Percentiles rank a stretch among this genome's conserved stretches.
Evolutionary conservation across 2,113 vertebrate genomes (phyloP).

Genomic region (Tenebrosternarchus preto): DNA sequence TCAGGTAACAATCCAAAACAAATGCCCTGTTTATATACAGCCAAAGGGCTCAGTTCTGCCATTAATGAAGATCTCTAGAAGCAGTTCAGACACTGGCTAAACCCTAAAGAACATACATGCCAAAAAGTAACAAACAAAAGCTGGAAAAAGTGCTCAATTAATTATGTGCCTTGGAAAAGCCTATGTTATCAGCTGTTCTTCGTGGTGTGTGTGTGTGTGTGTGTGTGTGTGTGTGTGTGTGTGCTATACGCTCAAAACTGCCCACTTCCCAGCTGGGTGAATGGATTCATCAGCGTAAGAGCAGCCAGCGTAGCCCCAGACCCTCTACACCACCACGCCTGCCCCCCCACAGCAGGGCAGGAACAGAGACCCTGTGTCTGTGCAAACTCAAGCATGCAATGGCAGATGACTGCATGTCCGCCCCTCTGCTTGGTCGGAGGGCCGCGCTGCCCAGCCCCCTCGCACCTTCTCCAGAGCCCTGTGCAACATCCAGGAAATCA

Average conservation of each 20-base stretch:
- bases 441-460: conserved; percentile 58
- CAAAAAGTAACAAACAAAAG: background rate
- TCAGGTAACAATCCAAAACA: conserved; percentile 22
- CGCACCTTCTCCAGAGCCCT: conserved; percentile 67
- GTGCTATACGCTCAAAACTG: background rate
- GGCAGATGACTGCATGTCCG: background rate
- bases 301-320: background rate
- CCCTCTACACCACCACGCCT: conserved; percentile 53
- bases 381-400: conserved; percentile 73
- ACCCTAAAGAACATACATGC: background rate
- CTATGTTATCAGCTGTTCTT: background rate
- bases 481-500: conserved; percentile 74
- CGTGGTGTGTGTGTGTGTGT: too few relatives aligned
- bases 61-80: conserved; percentile 2
- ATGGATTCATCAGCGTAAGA: background rate
- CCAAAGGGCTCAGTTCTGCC: background rate
- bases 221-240: too few relatives aligned
- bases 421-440: conserved; percentile 47
- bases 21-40: conserved; percentile 22
- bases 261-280: background rate
- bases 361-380: conserved; percentile 72
- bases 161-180: background rate
- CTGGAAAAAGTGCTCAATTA: background rate
- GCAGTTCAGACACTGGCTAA: background rate
- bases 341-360: conserved; percentile 50